Base-by-base conservation (phyloP, 2,888 invertebrate species). In the Rhogogaster chlorosoma region DNA sequence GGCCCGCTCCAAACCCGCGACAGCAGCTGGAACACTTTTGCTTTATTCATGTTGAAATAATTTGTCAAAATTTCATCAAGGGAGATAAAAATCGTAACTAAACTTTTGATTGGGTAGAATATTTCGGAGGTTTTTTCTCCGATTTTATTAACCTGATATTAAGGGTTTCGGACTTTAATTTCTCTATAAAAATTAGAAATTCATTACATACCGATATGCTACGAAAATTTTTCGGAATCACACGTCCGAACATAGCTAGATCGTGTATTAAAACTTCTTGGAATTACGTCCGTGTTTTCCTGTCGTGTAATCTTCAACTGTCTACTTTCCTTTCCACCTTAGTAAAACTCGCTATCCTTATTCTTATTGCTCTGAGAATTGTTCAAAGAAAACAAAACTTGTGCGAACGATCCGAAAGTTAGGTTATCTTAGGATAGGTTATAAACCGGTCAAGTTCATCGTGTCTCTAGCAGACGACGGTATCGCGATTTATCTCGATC, bases 1-100 rank as follows among this genome's bases (percentile, higher is more conserved):
- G 91, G 90, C 84, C 93, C 93, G 86, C 90, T 92, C 94, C 93
- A 93, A 38, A 93, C 92, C 83, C 91, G 87, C 7, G 93, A 92
- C 36, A 93, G 87, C 49, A 93, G 88, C 94, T 94, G 92, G 49
- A 94, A 93, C 85, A 93, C 87, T 90, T 91, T 92, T 85, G 87
- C 85, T 90, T 91, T 91, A 91, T 89, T 89, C 89, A 90, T 90
- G n/a, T 22, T 29, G 42, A 12, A 22, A 38, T 22, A 36, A 70
- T 53, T 53, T n/a, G 53, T 53, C n/a, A 53, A 53, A 53, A 53
- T n/a, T 53, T 53, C n/a, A 1, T 6, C 18, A 2, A 53, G 10
- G n/a, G 53, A 32, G 15, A 49, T 61, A 82, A 38, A 57, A 71
- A 67, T 67, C 26, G 29, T 67, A 32, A 18, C 5, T 10, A 26